Base-by-base conservation (phyloP, 2,797 vertebrate species). In the Florisuga fusca region DNA sequence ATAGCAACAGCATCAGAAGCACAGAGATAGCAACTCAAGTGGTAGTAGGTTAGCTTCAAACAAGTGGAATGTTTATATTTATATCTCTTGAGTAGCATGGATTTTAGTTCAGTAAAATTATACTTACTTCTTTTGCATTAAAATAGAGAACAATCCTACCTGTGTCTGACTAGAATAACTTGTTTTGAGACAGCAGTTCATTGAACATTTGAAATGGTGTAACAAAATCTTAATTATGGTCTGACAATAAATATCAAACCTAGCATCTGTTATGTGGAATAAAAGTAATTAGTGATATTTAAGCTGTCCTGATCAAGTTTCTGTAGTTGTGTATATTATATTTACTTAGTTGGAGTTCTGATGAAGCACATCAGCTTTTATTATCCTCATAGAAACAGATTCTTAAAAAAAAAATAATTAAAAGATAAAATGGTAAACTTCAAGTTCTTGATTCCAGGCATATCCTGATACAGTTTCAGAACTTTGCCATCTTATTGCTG, bases 201-300 rank as follows among this genome's bases (percentile, higher is more conserved):
- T 20, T 64, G 72, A 83, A 62, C 26, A 81, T 91, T 80, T 81
- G 50, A 91, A 89, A 51, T 85, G 36, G n/a, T 93, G 36, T 68
- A 85, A 67, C 74, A 48, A 83, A 94, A 89, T 81, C 61, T 73
- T 92, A 67, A 80, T 71, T 73, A 41, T 27, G 22, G 27, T 85
- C 26, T 89, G 43, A 78, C 38, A 66, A 23, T 87, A 92, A 51
- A 51, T 91, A 87, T 66, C 54, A 85, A 91, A 55, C 27, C 29
- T 41, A 57, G 13, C 72, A 66, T 87, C 64, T 87, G 12, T 73
- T 81, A 31, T 50, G 27, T 66, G 23, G 15, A 87, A 58, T 88
- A 89, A 85, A 94, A 89, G 54, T 55, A 1, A 57, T 71, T 62
- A 16, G 16, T 41, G 48, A 55, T 62, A 55, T 13, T 85, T 85